Evolutionary conservation across 1,140 invertebrate species (phyloP), one percentile per base, ranked within the genome.

Genomic region (Idris sp.): DNA sequence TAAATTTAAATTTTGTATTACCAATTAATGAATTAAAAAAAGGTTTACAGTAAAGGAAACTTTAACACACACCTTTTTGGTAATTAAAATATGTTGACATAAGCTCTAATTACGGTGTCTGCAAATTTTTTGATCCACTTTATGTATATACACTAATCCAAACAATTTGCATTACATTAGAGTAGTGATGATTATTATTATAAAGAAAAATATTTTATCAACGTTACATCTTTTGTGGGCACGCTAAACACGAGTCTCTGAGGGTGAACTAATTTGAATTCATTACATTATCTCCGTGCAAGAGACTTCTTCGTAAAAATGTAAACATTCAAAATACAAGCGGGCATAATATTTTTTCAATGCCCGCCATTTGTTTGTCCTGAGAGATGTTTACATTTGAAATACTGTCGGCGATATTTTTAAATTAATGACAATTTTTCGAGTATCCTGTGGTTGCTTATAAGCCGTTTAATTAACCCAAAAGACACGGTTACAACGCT

Each of bases 211-310:
- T 38, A 74, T 74, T 74, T 67, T 68, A 68, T 74, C 72, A 62
- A 44, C 62, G 56, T 68, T 68, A 68, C 62, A 74, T 68, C 72
- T 14, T 64, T 40, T 10, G 41, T 26, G 14, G 33, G 69, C 69
- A 44, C 38, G 18, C 58, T 43, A 72, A 72, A 64, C 15, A 33
- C 65, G 25, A 13, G 56, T 68, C 49, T 48, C 72, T 58, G 56
- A 74, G 51, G 72, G 72, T 58, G 68, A 69, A 58, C 72, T 74
- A 62, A 74, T 74, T 74, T 74, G 72, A 74, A 74, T 74, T 74
- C 72, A 74, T 74, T 68, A 74, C 64, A 74, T 74, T 74, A 68
- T 48, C 72, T 51, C 58, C 28, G n/a, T n/a, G n/a, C n/a, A n/a
- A 33, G 56, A 68, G 56, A 74, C 72, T 74, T 74, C 62, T 62